Percentiles rank a stretch among this genome's conserved stretches.
Conservation (phyloP, 1,140 invertebrate species). For the Venturia canescens region DNA sequence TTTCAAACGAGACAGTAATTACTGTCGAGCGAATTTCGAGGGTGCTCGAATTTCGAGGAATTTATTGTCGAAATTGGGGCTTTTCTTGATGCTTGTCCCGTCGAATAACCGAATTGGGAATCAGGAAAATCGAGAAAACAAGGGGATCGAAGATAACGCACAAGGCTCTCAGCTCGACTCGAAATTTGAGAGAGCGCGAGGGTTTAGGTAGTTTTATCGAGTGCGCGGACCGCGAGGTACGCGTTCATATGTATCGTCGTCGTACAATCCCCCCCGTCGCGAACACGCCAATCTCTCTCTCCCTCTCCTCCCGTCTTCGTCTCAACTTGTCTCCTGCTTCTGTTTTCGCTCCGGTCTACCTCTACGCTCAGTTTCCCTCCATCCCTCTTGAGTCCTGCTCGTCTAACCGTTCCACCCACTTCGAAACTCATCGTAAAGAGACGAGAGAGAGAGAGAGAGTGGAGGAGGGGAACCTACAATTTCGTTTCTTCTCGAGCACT, state of each 20-base stretch:
- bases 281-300: slow-evolving; percentile 38
- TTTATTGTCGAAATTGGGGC: no score
- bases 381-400: slow-evolving; percentile 54
- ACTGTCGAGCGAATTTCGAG: not conserved
- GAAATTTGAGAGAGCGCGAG: slow-evolving; percentile 54
- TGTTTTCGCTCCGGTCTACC: slow-evolving; percentile 27
- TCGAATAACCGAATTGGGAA: not conserved
- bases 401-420: slow-evolving; percentile 43
- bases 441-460: not conserved
- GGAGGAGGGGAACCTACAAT: not conserved
- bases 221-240: slow-evolving; percentile 71
- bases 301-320: slow-evolving; percentile 35
- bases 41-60: no score
- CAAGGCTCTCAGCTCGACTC: not conserved
- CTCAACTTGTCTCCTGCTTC: slow-evolving; percentile 33
- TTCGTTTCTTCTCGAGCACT: slow-evolving; percentile 13
- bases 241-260: slow-evolving; percentile 74
- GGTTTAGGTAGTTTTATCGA: slow-evolving; percentile 71
- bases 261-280: slow-evolving; percentile 59
- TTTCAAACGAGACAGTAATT: not conserved
- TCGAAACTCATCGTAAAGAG: slow-evolving; percentile 52
- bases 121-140: not conserved
- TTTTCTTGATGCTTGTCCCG: not conserved
- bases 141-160: slow-evolving; percentile 11
- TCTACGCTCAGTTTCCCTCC: slow-evolving; percentile 8